A percentile compares a stretch with the other conserved stretches of the same genome.
phyloP scores from a whole-genome alignment of 92 coral and sea anemone species.

The Umimayanthus kanabou region DNA sequence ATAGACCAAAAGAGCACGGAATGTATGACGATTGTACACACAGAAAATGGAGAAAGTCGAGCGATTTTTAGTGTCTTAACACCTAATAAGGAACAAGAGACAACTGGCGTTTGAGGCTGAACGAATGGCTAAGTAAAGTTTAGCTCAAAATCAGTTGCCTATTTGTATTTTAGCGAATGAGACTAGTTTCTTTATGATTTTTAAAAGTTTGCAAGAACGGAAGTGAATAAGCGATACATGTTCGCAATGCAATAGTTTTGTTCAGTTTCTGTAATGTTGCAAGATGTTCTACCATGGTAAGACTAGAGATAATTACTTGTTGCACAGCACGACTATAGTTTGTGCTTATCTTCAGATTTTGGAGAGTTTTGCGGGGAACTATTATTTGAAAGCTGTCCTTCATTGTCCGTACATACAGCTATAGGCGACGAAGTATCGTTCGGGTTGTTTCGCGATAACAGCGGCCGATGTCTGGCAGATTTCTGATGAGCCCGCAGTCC shows the following conservation, averaged over 20 bases:
- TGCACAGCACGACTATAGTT: background rate
- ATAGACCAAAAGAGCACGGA: no score
- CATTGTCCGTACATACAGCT: constrained; percentile 37
- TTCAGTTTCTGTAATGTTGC: constrained; percentile 32
- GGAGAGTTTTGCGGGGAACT: constrained; percentile 38
- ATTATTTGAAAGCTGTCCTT: background rate
- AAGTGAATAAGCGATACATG: background rate
- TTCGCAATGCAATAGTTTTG: background rate
- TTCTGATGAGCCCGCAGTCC: constrained; percentile 99
- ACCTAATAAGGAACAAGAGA: no score
- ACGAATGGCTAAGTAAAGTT: no score
- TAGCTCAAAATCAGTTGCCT: no score
- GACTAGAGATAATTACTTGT: background rate
- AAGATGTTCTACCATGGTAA: background rate
- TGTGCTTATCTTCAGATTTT: constrained; percentile 22
- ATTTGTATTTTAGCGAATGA: no score
- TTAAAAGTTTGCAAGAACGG: background rate
- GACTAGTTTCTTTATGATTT: no score
- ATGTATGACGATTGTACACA: no score
- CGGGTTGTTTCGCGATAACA: constrained; percentile 21
- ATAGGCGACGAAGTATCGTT: constrained; percentile 19
- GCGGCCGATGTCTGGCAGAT: constrained; percentile 91
- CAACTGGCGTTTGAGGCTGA: no score
- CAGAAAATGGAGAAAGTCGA: no score
- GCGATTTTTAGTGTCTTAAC: no score